These are phyloP conservation scores for Valencia hispanica DNA, from an alignment of 2,797 vertebrate species.

Conservation along the genomic window DNA sequence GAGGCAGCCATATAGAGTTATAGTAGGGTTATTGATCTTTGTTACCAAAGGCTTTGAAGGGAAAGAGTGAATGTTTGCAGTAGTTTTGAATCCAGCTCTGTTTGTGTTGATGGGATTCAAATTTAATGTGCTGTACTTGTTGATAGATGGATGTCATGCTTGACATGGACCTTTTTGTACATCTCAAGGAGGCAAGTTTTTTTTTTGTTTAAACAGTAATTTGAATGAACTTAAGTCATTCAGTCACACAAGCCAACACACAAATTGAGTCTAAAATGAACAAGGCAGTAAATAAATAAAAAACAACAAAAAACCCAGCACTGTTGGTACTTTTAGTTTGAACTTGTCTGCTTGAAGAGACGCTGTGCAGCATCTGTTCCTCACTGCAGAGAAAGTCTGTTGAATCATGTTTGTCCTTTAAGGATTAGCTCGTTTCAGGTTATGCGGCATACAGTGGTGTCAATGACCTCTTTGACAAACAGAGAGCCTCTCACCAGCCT, in stretches of 20 bases:
- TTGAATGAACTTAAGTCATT: constrained; percentile 57
- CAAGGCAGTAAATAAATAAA: constrained; percentile 16
- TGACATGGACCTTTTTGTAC: constrained; percentile 71
- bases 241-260: constrained; percentile 31
- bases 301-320: constrained; percentile 4
- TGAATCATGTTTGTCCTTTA: constrained; percentile 47
- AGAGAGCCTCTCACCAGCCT: constrained; percentile 60
- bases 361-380: constrained; percentile 26
- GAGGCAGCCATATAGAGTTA: constrained; percentile 61
- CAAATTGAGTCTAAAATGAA: constrained; percentile 34
- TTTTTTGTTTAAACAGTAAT: constrained; percentile 32
- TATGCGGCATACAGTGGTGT: constrained; percentile 50
- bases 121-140: constrained; percentile 49
- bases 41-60: constrained; percentile 83
- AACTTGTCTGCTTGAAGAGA: constrained; percentile 40
- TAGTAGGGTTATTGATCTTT: constrained; percentile 56
- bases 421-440: constrained; percentile 50
- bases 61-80: constrained; percentile 78
- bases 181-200: constrained; percentile 46
- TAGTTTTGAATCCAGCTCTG: constrained; percentile 50
- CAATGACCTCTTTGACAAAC: constrained; percentile 52
- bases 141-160: constrained; percentile 66
- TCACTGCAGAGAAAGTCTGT: constrained; percentile 37
- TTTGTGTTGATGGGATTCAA: constrained; percentile 46
- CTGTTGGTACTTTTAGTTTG: constrained; percentile 32